These are phyloP conservation scores for Spinus olivaceus DNA, from an alignment of 2,797 vertebrate genomes.

Conservation along the genomic window DNA sequence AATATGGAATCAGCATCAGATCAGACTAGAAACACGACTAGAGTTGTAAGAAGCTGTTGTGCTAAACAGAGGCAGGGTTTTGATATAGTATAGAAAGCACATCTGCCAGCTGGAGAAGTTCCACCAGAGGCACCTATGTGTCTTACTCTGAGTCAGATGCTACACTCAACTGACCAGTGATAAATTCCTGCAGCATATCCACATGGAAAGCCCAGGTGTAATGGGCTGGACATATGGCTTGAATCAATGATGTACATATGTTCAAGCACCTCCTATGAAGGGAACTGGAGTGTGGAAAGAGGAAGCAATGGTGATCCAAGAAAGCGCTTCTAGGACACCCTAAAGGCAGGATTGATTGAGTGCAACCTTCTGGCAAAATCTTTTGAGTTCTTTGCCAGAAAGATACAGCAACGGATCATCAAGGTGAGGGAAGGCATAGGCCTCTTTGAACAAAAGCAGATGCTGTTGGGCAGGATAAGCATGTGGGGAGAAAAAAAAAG, in stretches of 20 bases:
- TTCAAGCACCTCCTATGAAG: slow-evolving; percentile 42
- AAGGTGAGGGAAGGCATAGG: slow-evolving; percentile 47
- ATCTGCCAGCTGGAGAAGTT: slow-evolving; percentile 56
- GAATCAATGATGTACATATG: slow-evolving; percentile 56
- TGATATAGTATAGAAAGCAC: neutral
- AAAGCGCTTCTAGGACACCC: slow-evolving; percentile 52
- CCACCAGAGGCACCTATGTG: slow-evolving; percentile 35
- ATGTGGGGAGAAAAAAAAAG: neutral
- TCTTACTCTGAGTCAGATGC: slow-evolving; percentile 46
- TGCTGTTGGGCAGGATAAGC: slow-evolving; percentile 7
- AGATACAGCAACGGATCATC: slow-evolving; percentile 41
- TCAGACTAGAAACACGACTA: neutral
- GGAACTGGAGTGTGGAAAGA: slow-evolving; percentile 51
- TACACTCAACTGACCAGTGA: slow-evolving; percentile 47
- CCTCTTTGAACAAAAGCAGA: slow-evolving; percentile 57
- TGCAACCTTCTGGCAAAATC: slow-evolving; percentile 59
- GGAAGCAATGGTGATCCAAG: slow-evolving; percentile 52
- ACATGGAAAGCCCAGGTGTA: slow-evolving; percentile 54
- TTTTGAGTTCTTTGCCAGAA: slow-evolving; percentile 62
- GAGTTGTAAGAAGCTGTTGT: neutral
- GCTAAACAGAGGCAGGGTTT: neutral
- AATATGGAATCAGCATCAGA: neutral
- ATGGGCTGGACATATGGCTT: slow-evolving; percentile 58
- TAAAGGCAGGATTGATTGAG: slow-evolving; percentile 67
- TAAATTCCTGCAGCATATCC: slow-evolving; percentile 39